Evolutionary conservation across 2,888 invertebrate species (phyloP), one percentile per base, ranked within the genome.

Genomic region (Parnassius smintheus): DNA sequence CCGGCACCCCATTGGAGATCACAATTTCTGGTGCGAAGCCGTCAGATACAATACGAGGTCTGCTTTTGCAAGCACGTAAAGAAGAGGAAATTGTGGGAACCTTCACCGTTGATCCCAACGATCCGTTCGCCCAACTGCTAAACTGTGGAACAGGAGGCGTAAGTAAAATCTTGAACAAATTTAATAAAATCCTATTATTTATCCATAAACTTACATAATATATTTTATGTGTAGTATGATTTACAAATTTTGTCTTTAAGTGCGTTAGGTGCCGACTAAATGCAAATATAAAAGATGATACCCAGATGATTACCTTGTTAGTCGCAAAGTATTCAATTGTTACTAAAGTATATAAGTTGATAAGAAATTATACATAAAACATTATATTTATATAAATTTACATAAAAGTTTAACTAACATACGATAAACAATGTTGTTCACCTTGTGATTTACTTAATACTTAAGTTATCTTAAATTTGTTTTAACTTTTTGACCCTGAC

Each of bases 31-130:
- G 93, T 60, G 88, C 86, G 53, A 76, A 76, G 4, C 75, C 90
- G 1, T 74, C 81, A 7, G 82, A 93, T 75, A 89, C 84, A 59
- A 94, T 95, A 82, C 92, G 94, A 61, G 96, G 95, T 13, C 92
- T 94, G 75, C 83, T 95, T 64, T 77, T 95, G 64, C 94, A 95
- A 83, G 95, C 94, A 1, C 93, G 95, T 53, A 81, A 92, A 7
- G 93, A 92, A 8, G 86, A 93, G 62, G 91, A 92, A 60, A 93
- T 94, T 1, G 92, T 95, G 2, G 96, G 96, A 42, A 83, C 84
- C 56, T 95, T 95, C 82, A 83, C 88, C n/a, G 80, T 94, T 9
- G 81, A 92, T 10, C 80, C 87, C 41, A 82, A 80, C 58, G 92
- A 94, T 64, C 70, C 68, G 54, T 90, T 92, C 72, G 91, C 93